Base-by-base conservation (phyloP, 1,140 invertebrate species). In the Camponotus floridanus region DNA sequence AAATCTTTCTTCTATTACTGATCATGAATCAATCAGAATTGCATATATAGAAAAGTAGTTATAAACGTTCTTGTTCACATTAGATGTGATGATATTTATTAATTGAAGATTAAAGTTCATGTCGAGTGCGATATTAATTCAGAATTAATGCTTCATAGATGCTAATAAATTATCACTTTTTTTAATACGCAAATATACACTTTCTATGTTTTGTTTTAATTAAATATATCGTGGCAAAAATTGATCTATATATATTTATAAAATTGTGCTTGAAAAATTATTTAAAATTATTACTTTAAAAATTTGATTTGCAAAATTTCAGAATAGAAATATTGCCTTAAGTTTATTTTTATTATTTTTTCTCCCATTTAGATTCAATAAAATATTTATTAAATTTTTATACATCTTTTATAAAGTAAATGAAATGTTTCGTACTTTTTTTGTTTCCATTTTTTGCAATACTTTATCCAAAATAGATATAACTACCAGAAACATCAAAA, bases 51-150 rank as follows among this genome's bases (percentile, higher is more conserved):
- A 31, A 65, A 78, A 45, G 26, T 42, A 26, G 36, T 65, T 78
- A 64, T 78, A 65, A 78, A 42, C 61, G 48, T 42, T 76, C 9
- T 76, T 62, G 48, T 78, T 78, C 61, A 78, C 64, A 64, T 64
- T 64, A 13, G 55, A 15, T 42, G 57, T 57, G 39, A 78, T 57
- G 39, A 78, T 45, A 64, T 59, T 7, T 42, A 3, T 59, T 76
- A 74, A 51, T 39, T 13, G 7, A 74, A 13, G 18, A 59, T 59
- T 39, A 76, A 76, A 76, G 51, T 7, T 76, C 33, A 59, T n/a
- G 18, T 57, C 70, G 5, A 59, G 59, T 61, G 15, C 36, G 18
- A 57, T 61, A 62, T 76, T 61, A 61, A 42, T 61, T n/a, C 36
- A 62, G 36, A 45, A 76, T 42, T 76, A 42, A 13, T 26, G n/a